phyloP scores from a whole-genome alignment of 2,113 vertebrate genomes.

The Egretta garzetta region DNA sequence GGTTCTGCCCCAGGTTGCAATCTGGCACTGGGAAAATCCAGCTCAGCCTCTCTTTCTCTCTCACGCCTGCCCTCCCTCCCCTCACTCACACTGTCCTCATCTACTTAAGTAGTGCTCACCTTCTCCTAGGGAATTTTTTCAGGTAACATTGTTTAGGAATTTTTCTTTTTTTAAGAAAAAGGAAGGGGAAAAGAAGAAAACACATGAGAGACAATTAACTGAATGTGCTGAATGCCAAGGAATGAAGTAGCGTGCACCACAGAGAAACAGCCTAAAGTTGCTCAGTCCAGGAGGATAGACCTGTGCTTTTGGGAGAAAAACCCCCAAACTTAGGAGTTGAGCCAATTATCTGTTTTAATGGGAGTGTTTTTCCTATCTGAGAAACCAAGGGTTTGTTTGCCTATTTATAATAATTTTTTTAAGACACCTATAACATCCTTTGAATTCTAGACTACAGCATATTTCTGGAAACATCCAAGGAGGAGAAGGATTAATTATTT shows the following conservation, averaged over 20 bases:
- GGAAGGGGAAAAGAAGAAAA: not conserved
- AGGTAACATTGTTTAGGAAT: not conserved
- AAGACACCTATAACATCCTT: not conserved
- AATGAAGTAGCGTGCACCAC: not conserved
- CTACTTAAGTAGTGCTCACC: not conserved
- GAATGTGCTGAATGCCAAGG: not conserved
- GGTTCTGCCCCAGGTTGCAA: not conserved
- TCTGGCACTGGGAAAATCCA: not conserved
- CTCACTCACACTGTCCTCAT: not conserved
- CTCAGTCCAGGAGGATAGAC: not conserved
- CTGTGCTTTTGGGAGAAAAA: not conserved
- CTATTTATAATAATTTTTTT: not conserved
- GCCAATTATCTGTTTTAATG: not conserved
- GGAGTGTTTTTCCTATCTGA: not conserved
- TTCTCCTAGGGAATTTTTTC: not conserved
- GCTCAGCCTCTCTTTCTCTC: not conserved
- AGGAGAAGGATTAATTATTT: not conserved
- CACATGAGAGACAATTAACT: not conserved
- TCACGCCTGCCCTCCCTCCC: not conserved
- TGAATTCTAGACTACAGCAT: not conserved
- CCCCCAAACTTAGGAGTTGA: not conserved
- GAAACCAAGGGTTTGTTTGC: not conserved
- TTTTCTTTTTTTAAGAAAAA: not conserved
- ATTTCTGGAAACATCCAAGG: not conserved
- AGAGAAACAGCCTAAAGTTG: not conserved